phyloP scores from a whole-genome alignment of 2,113 vertebrate species.

The Sphaerodactylus townsendi region DNA sequence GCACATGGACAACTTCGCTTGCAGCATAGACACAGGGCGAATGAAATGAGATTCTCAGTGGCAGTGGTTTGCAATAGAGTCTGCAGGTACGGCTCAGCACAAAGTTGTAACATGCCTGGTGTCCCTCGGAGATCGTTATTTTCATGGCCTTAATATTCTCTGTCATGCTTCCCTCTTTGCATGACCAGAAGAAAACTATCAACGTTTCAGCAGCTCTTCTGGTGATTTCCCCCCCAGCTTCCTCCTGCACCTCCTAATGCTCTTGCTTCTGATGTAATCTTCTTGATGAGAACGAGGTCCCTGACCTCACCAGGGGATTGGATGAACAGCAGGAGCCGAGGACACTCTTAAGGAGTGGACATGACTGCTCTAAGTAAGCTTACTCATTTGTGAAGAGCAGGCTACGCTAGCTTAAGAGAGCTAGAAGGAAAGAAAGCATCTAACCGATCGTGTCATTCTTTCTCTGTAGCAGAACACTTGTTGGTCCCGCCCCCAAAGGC shows the following conservation, averaged over 20 bases:
- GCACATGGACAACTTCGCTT: neutral
- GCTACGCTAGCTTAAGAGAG: neutral
- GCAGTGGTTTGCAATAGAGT: slow-evolving; percentile 22
- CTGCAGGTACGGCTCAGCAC: slow-evolving; percentile 21
- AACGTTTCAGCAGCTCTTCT: slow-evolving; percentile 27
- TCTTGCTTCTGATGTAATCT: neutral
- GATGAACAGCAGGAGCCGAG: neutral
- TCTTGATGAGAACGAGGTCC: slow-evolving; percentile 9
- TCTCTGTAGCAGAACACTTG: neutral
- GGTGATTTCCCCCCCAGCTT: slow-evolving; percentile 27
- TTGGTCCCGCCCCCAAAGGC: accelerated
- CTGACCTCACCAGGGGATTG: neutral
- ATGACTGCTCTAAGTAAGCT: neutral
- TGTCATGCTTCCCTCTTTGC: neutral
- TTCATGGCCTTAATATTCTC: slow-evolving; percentile 23
- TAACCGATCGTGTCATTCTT: neutral
- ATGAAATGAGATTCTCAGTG: slow-evolving; percentile 17
- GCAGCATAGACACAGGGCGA: slow-evolving; percentile 32
- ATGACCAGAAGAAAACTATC: slow-evolving; percentile 8
- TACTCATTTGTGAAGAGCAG: slow-evolving; percentile 10
- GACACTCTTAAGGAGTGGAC: neutral
- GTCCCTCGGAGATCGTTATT: slow-evolving; percentile 36
- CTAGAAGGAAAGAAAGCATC: neutral
- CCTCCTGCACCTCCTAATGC: neutral
- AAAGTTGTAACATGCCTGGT: slow-evolving; percentile 13